These are phyloP conservation scores for Cheilosia grossa DNA, from an alignment of 2,888 invertebrate genomes.

Conservation along the genomic window DNA sequence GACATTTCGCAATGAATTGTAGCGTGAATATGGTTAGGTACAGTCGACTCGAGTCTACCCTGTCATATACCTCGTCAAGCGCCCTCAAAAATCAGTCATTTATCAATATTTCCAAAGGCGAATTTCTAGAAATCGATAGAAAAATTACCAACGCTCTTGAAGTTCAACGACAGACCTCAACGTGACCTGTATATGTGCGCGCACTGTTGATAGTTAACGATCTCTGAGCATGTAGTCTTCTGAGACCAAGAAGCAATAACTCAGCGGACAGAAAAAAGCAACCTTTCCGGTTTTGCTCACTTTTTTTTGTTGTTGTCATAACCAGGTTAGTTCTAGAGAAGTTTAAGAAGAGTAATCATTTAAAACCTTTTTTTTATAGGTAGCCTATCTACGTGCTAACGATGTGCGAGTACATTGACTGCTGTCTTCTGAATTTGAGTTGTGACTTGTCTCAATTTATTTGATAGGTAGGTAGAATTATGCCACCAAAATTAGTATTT, in stretches of 20 bases:
- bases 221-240: background rate
- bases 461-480: no score
- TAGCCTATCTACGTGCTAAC: background rate
- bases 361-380: background rate
- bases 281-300: conserved; percentile 28
- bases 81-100: no score
- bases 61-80: no score
- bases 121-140: background rate
- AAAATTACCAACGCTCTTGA: conserved; percentile 18
- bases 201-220: no score
- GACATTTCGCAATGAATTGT: no score
- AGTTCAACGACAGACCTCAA: conserved; percentile 45
- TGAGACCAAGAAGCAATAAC: background rate
- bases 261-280: conserved; percentile 7
- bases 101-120: background rate
- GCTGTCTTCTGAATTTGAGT: background rate
- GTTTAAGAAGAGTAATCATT: background rate
- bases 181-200: conserved; percentile 14
- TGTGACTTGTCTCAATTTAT: background rate
- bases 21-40: no score
- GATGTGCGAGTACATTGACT: conserved; percentile 9
- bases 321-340: conserved; percentile 14
- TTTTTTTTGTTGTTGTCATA: background rate
- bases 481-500: no score
- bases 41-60: no score